Evolutionary conservation across 2,113 vertebrate genomes (phyloP).

Genomic region (Dicaeum eximium): DNA sequence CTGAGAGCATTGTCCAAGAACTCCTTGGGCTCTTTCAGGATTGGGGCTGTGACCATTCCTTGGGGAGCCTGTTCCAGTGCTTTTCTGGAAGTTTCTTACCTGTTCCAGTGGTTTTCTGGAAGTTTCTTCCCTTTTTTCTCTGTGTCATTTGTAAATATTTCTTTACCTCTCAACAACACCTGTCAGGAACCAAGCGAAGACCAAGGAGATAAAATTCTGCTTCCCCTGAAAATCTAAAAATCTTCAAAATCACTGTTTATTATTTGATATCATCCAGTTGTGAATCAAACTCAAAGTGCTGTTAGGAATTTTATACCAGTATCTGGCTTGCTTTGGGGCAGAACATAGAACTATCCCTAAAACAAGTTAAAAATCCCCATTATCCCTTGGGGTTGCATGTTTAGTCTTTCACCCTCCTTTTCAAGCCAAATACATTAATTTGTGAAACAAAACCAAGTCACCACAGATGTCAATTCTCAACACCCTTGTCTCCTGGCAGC

Average conservation of each 20-base stretch:
- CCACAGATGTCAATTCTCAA: no score
- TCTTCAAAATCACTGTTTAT: not conserved
- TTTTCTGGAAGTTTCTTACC: not conserved
- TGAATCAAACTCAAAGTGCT: not conserved
- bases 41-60: accelerated
- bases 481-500: not conserved
- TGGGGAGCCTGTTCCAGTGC: not conserved
- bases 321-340: not conserved
- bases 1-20: not conserved
- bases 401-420: not conserved
- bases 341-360: not conserved
- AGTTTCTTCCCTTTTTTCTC: not conserved
- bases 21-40: not conserved
- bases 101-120: not conserved
- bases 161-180: not conserved
- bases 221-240: not conserved
- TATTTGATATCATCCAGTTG: not conserved
- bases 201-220: not conserved
- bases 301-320: not conserved
- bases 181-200: not conserved
- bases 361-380: not conserved
- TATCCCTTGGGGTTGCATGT: not conserved
- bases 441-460: not conserved
- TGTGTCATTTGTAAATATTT: accelerated
- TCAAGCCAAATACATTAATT: not conserved